A percentile compares a stretch with the other conserved stretches of the same genome.
Conservation (phyloP, 2,797 vertebrate species). For the Zalophus californianus region DNA sequence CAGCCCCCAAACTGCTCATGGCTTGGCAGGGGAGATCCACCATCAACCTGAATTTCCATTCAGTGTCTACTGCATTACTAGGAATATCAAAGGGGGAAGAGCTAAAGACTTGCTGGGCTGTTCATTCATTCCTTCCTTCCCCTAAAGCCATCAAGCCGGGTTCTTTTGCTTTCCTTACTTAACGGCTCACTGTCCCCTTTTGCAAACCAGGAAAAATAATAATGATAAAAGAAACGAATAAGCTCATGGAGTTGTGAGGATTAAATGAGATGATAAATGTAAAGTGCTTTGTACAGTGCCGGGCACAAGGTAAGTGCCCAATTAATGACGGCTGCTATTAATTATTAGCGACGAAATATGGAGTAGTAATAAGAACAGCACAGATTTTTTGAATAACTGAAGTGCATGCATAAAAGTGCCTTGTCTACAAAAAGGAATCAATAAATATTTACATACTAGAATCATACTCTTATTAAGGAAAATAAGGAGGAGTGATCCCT, state of each 20-base stretch:
- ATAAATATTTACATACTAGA: neutral
- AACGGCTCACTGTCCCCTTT: neutral
- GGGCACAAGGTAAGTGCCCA: neutral
- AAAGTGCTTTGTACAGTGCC: too few species aligned
- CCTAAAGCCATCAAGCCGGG: too few species aligned
- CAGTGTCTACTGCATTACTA: accelerated
- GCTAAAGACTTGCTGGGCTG: neutral
- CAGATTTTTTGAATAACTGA: neutral
- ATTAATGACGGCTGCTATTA: neutral
- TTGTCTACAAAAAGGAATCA: neutral
- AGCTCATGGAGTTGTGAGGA: neutral
- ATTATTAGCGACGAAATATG: neutral
- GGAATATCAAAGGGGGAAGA: neutral
- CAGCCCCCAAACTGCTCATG: neutral
- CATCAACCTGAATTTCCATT: neutral
- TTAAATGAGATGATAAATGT: neutral
- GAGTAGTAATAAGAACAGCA: neutral
- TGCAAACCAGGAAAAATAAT: neutral
- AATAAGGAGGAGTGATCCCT: neutral
- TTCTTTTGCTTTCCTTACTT: neutral
- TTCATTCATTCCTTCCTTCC: neutral
- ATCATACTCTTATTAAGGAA: neutral
- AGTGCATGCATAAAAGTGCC: neutral
- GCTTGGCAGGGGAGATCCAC: neutral
- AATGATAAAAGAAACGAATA: neutral